phyloP scores from a whole-genome alignment of 2,888 invertebrate genomes.

The Torymus texanus region DNA sequence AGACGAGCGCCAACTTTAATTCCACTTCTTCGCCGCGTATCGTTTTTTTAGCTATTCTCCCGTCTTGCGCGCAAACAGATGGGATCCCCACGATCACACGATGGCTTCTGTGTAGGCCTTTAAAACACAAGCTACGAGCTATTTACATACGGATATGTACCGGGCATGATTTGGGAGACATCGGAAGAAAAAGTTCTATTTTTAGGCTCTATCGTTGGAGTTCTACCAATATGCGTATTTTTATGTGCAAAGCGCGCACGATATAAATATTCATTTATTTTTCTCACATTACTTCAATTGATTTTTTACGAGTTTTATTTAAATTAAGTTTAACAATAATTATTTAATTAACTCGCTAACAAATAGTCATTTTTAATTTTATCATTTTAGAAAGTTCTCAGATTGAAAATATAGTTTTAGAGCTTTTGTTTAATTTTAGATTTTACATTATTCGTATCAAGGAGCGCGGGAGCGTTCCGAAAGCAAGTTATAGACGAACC shows the following conservation, averaged over 20 bases:
- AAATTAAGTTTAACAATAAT: too few relatives aligned
- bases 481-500: too few relatives aligned
- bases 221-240: conserved; percentile 66
- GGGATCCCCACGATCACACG: neutral
- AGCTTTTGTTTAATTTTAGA: too few relatives aligned
- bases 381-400: too few relatives aligned
- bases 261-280: neutral
- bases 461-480: too few relatives aligned
- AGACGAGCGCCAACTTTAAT: too few relatives aligned
- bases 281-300: neutral
- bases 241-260: conserved; percentile 11
- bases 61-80: neutral
- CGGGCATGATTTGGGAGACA: conserved; percentile 57
- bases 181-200: conserved; percentile 70
- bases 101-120: conserved; percentile 14
- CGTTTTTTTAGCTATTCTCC: neutral
- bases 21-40: too few relatives aligned
- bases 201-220: conserved; percentile 70
- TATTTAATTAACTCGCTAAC: too few relatives aligned
- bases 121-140: conserved; percentile 38
- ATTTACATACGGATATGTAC: conserved; percentile 41
- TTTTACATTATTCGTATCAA: too few relatives aligned
- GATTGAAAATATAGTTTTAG: too few relatives aligned
- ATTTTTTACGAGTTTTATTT: neutral
- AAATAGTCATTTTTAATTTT: too few relatives aligned